Evolutionary conservation across 2,888 invertebrate species (phyloP), one percentile per base, ranked within the genome.

Genomic region (Apamea anceps): DNA sequence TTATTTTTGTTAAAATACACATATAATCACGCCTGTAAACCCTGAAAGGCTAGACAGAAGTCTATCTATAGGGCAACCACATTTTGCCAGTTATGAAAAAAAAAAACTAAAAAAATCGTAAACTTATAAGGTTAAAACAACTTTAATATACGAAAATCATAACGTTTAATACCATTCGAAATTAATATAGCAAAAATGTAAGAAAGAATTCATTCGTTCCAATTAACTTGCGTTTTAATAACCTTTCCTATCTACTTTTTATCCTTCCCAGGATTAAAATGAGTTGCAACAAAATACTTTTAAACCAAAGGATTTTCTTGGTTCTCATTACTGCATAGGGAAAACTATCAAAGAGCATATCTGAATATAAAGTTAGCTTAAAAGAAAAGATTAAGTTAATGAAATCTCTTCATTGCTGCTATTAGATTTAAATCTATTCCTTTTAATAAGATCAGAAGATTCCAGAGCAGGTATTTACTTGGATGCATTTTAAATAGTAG

Each of bases 361-460:
- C 62, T 73, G 68, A 73, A 72, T 78, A 68, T 68, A 76, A 78
- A 80, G 54, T 70, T 77, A 65, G 70, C 77, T 68, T 62, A 70
- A 82, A 62, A 81, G 66, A 85, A 85, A 74, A 81, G 81, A 75
- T 75, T 75, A 54, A 37, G 75, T 32, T 87, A 81, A 86, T 85
- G 79, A 87, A 78, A 84, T 83, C 79, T 72, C 72, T 70, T 72
- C 79, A 78, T 73, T 77, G 65, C 45, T 25, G 48, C 83, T 78
- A 73, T 85, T 82, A 77, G 79, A 88, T 85, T 87, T 78, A 71
- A 88, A 85, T 84, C 80, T 87, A 73, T 67, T 80, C 57, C 37
- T 79, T 77, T 79, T 80, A 81, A 79, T 88, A 80, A 81, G 77
- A 60, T 80, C 42, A 71, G 77, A 72, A 72, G 54, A 57, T 37